Evolutionary conservation across 2,113 vertebrate species (phyloP).

Genomic region (Ploceus nigricollis): DNA sequence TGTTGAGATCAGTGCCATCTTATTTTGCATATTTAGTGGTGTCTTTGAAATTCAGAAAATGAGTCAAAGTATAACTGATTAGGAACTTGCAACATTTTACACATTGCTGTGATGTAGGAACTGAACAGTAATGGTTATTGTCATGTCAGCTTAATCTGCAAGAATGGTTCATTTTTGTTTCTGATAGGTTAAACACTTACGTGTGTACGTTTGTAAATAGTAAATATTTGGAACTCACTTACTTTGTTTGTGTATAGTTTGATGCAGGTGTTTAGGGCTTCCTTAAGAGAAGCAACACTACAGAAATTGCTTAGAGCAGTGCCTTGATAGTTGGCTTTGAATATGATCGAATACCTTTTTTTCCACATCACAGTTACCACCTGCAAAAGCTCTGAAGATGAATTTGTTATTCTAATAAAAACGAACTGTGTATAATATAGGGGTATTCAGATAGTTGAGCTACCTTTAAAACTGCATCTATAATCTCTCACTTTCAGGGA

Average conservation of each 20-base stretch:
- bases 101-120: background rate
- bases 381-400: background rate
- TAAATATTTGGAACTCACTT: background rate
- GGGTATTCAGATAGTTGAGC: background rate
- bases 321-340: constrained; percentile 41
- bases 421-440: background rate
- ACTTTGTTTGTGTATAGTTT: background rate
- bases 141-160: background rate
- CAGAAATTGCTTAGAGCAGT: background rate
- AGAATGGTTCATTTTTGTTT: background rate
- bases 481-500: background rate
- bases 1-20: background rate
- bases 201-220: background rate
- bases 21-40: background rate
- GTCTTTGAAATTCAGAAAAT: background rate
- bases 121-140: background rate
- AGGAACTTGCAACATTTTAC: background rate
- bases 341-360: background rate
- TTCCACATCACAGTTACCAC: background rate
- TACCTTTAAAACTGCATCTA: background rate
- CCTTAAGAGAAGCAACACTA: background rate
- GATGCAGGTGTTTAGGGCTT: constrained; percentile 57
- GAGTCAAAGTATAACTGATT: background rate
- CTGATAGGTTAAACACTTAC: background rate
- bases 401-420: background rate